A percentile compares a stretch with the other conserved stretches of the same genome.
These are phyloP conservation scores for Pyrrhia umbra DNA, from an alignment of 2,888 invertebrate species.

Conservation along the genomic window DNA sequence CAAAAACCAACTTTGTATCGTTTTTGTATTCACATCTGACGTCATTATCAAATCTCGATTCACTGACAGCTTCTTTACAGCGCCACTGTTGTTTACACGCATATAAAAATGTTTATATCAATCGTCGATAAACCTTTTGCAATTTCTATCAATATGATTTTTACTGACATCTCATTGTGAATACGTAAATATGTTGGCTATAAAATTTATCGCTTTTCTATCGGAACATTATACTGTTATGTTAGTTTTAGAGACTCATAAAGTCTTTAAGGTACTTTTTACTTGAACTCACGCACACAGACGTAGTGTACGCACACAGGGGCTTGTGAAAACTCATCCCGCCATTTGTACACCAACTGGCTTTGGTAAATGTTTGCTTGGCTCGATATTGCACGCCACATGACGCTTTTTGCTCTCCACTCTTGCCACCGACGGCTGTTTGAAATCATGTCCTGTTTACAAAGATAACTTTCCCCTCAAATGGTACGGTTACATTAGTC, in stretches of 20 bases:
- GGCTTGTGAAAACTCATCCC: constrained; percentile 78
- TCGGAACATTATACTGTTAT: constrained; percentile 35
- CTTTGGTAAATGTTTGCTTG: constrained; percentile 82
- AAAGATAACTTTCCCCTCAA: constrained; percentile 69
- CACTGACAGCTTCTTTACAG: not conserved
- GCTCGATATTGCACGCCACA: constrained; percentile 83
- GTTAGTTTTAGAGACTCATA: constrained; percentile 46
- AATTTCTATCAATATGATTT: constrained; percentile 53
- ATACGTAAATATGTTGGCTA: constrained; percentile 44
- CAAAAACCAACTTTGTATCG: not conserved
- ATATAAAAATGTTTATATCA: constrained; percentile 46
- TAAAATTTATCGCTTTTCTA: constrained; percentile 37
- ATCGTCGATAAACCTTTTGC: constrained; percentile 28
- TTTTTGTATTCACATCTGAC: constrained; percentile 9
- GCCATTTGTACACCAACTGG: constrained; percentile 76
- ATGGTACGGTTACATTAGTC: constrained; percentile 63
- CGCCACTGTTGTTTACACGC: constrained; percentile 11
- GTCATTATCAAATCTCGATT: constrained; percentile 26
- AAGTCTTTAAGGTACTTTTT: constrained; percentile 42
- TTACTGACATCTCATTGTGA: constrained; percentile 39
- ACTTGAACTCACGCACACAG: constrained; percentile 43
- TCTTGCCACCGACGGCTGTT: constrained; percentile 63
- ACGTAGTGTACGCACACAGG: constrained; percentile 57
- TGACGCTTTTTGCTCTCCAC: constrained; percentile 74
- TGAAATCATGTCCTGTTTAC: constrained; percentile 74